Evolutionary conservation across 2,888 invertebrate genomes (phyloP), one percentile per base, ranked within the genome.

Genomic region (Sclerodermus sp.): DNA sequence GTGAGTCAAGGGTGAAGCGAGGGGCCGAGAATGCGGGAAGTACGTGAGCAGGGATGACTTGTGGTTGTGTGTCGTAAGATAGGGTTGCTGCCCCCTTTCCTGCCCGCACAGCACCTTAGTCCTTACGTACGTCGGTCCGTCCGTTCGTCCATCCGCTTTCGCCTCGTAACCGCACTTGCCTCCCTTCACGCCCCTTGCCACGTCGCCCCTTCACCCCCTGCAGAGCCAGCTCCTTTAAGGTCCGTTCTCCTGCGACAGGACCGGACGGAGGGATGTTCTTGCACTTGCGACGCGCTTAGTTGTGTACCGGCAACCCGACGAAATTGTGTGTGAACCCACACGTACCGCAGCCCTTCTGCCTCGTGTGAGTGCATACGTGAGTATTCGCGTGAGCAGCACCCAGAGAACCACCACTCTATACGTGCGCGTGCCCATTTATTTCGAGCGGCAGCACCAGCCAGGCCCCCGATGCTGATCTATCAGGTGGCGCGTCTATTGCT

Each of bases 1-100:
- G 62, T 57, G 68, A 61, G 62, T 57, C 59, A 62, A 59, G 67
- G 63, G 62, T 58, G 66, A 67, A 62, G 53, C 57, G 57, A 54
- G 50, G 64, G 57, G 57, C 50, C 59, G 66, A 62, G 69, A 62
- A 59, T 61, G 53, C 58, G 58, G 58, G 55, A 57, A 60, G 58
- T 58, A 57, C 60, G 54, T 57, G 62, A 62, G 54, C 53, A 49
- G 60, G 60, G 56, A 68, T 73, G 72, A 76, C 74, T 74, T 74
- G 76, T 71, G 76, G 77, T 73, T 72, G 72, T 71, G 71, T 71
- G 70, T 71, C 34, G 34, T 34, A 34, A 34, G 23, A 23, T 23
- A 23, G 23, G 23, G 4, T 8, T 5, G 23, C 23, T 23, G 23
- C 23, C 34, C 60, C 58, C 57, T 63, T 56, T 56, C 60, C 58